phyloP scores from a whole-genome alignment of 2,113 vertebrate species.

The Gadus macrocephalus region DNA sequence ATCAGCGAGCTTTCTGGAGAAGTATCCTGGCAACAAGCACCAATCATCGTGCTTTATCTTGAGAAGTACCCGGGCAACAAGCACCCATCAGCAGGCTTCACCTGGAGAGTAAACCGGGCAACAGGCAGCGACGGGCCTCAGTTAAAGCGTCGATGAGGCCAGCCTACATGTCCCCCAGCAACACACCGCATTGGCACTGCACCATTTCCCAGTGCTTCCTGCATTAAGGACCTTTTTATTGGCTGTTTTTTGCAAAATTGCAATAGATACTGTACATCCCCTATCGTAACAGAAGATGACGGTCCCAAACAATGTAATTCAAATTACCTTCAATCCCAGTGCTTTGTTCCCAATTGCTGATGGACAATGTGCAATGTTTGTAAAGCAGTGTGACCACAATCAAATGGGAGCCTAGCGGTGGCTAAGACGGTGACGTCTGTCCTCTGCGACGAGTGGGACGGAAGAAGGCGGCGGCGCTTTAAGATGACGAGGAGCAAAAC shows the following conservation, averaged over 20 bases:
- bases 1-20: too few species aligned
- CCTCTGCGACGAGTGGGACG: neutral
- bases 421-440: constrained; percentile 18
- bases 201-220: constrained; percentile 41
- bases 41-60: too few species aligned
- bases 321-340: constrained; percentile 30
- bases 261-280: neutral
- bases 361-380: constrained; percentile 7
- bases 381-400: constrained; percentile 37
- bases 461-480: constrained; percentile 23
- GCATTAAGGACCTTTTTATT: constrained; percentile 1
- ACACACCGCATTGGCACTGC: constrained; percentile 46
- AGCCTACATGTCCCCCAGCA: neutral
- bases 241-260: neutral
- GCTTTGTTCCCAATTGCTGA: neutral
- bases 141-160: too few species aligned
- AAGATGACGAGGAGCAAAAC: constrained; percentile 18
- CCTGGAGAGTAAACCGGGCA: too few species aligned
- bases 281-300: too few species aligned
- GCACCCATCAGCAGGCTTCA: too few species aligned
- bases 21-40: too few species aligned
- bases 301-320: too few species aligned
- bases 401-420: constrained; percentile 18
- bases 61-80: too few species aligned
- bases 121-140: too few species aligned